Evolutionary conservation across 2,797 vertebrate genomes (phyloP).

Genomic region (Ctenopoma kingsleyae): DNA sequence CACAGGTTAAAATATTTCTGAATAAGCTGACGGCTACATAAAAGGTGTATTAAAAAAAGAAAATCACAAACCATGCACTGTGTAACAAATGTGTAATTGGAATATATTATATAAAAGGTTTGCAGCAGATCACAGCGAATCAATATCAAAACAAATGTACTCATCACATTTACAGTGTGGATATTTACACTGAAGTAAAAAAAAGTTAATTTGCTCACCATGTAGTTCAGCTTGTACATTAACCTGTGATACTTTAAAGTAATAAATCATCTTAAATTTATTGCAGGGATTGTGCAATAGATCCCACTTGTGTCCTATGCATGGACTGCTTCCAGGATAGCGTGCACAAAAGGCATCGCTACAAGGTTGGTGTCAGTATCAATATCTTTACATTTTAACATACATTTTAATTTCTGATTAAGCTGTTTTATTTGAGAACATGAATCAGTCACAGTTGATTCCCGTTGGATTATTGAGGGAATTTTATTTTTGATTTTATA

Average conservation of each 20-base stretch:
- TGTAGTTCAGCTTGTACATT: not conserved
- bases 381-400: not conserved
- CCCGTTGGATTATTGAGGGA: not conserved
- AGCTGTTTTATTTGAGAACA: not conserved
- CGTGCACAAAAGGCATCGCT: slow-evolving; percentile 96
- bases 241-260: not conserved
- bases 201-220: not conserved
- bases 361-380: slow-evolving; percentile 88
- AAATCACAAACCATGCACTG: too few species aligned
- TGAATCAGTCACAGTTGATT: not conserved
- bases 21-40: too few species aligned
- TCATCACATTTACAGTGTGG: not conserved
- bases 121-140: too few species aligned
- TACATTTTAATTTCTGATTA: not conserved
- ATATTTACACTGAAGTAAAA: not conserved
- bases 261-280: slow-evolving; percentile 26
- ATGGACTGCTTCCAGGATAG: slow-evolving; percentile 99
- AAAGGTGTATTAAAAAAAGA: too few species aligned
- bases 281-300: slow-evolving; percentile 97
- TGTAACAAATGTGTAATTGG: too few species aligned
- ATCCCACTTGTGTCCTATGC: slow-evolving; percentile 98
- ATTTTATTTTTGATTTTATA: slow-evolving; percentile 6
- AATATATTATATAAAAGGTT: too few species aligned
- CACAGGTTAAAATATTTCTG: too few species aligned
- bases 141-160: not conserved